Percentiles rank a stretch among this genome's conserved stretches.
These are phyloP conservation scores for Hypocryptadius cinnamomeus DNA, from an alignment of 2,113 vertebrate genomes.

Conservation along the genomic window DNA sequence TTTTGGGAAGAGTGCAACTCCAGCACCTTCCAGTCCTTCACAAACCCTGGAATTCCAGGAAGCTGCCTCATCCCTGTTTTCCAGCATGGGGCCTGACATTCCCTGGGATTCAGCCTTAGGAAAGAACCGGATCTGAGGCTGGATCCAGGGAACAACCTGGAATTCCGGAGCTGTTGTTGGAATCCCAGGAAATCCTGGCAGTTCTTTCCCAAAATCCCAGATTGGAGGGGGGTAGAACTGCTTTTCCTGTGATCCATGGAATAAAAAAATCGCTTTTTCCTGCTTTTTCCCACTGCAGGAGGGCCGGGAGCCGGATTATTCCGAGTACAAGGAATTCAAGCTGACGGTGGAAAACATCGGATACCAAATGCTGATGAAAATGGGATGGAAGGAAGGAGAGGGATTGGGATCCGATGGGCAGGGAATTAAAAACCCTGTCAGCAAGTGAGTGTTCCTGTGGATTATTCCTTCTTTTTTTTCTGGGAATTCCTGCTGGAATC, in stretches of 20 bases:
- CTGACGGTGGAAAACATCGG: slow-evolving; percentile 97
- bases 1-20: neutral
- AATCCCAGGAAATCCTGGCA: neutral
- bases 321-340: slow-evolving; percentile 98
- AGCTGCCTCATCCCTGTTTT: neutral
- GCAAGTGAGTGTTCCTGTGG: slow-evolving; percentile 75
- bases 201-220: neutral
- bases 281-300: slow-evolving; percentile 71
- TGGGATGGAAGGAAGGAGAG: slow-evolving; percentile 98
- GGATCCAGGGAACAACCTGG: neutral
- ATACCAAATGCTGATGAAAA: slow-evolving; percentile 98
- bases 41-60: neutral
- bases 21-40: neutral
- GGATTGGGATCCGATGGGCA: slow-evolving; percentile 89
- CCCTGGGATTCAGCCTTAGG: neutral
- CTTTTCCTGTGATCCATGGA: neutral
- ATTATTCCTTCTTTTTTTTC: neutral
- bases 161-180: neutral
- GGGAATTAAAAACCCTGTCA: slow-evolving; percentile 91
- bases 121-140: neutral
- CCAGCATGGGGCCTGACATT: neutral
- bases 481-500: neutral
- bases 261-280: neutral
- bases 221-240: neutral
- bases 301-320: slow-evolving; percentile 93